Conservation (phyloP, 2,797 vertebrate species). For the Rhinichthys osculus region DNA sequence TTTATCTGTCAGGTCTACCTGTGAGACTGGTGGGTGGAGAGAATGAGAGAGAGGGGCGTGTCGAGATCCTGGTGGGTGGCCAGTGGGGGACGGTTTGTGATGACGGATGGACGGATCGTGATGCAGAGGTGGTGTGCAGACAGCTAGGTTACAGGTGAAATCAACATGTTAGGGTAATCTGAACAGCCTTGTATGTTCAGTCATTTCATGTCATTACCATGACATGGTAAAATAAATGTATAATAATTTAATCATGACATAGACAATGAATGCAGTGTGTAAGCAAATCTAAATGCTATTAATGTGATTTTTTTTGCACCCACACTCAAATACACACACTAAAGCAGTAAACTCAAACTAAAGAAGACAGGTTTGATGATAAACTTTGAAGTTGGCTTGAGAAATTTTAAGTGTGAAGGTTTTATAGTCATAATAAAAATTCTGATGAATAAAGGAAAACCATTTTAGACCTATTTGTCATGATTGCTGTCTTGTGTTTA, state of each 20-base stretch:
- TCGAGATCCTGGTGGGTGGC: conserved; percentile 90
- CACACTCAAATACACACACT: conserved; percentile 27
- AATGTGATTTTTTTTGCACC: not conserved
- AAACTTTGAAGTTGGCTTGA: not conserved
- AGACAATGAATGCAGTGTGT: not conserved
- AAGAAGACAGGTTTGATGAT: not conserved
- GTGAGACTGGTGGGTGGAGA: conserved; percentile 94
- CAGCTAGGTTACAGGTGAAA: conserved; percentile 95
- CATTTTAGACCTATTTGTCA: not conserved
- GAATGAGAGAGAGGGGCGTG: conserved; percentile 91
- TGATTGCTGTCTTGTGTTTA: not conserved
- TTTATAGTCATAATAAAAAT: not conserved
- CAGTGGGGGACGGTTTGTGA: conserved; percentile 98
- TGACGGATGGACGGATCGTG: conserved; percentile 94
- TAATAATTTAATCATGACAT: not conserved
- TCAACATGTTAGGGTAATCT: not conserved
- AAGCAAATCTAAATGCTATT: not conserved
- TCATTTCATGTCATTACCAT: not conserved
- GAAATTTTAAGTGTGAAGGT: not conserved
- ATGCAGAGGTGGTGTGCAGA: conserved; percentile 92
- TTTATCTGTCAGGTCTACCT: conserved; percentile 80
- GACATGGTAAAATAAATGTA: not conserved
- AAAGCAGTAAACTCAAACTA: not conserved
- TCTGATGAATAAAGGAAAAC: not conserved
- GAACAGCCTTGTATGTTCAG: not conserved